Percentiles rank a stretch among this genome's conserved stretches.
phyloP scores from a whole-genome alignment of 2,888 invertebrate genomes.

The Auanema sp. region DNA sequence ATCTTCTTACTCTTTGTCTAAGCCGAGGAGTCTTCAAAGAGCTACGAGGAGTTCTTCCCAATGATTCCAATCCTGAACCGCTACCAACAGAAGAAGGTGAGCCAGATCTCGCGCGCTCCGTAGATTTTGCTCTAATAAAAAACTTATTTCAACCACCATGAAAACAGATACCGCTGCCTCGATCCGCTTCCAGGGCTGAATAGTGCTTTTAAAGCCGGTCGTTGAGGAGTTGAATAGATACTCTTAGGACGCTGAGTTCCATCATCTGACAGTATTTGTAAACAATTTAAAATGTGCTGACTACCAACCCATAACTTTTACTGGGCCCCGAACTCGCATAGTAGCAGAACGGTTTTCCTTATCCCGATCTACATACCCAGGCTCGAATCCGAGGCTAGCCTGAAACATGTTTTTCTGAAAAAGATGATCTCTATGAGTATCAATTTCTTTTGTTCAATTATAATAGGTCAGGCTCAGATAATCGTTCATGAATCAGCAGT shows the following conservation, averaged over 20 bases:
- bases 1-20: slow-evolving; percentile 35
- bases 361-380: neutral
- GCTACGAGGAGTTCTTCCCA: slow-evolving; percentile 41
- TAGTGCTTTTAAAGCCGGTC: slow-evolving; percentile 34
- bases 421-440: too few relatives aligned
- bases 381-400: neutral
- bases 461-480: too few relatives aligned
- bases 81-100: slow-evolving; percentile 39
- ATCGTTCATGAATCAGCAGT: too few relatives aligned
- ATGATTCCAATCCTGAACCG: slow-evolving; percentile 14
- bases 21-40: slow-evolving; percentile 50
- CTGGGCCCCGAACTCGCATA: slow-evolving; percentile 19
- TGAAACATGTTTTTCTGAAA: neutral
- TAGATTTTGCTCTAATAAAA: slow-evolving; percentile 28
- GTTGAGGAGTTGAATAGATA: slow-evolving; percentile 45
- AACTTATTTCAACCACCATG: neutral
- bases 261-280: slow-evolving; percentile 23
- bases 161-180: neutral
- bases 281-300: neutral
- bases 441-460: too few relatives aligned
- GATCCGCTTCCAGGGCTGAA: slow-evolving; percentile 36
- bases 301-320: slow-evolving; percentile 15
- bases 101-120: slow-evolving; percentile 26
- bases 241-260: slow-evolving; percentile 37
- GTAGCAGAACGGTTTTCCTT: slow-evolving; percentile 21